Percentiles rank a stretch among this genome's conserved stretches.
phyloP scores from a whole-genome alignment of 2,888 invertebrate species.

The Tethea ocularis region DNA sequence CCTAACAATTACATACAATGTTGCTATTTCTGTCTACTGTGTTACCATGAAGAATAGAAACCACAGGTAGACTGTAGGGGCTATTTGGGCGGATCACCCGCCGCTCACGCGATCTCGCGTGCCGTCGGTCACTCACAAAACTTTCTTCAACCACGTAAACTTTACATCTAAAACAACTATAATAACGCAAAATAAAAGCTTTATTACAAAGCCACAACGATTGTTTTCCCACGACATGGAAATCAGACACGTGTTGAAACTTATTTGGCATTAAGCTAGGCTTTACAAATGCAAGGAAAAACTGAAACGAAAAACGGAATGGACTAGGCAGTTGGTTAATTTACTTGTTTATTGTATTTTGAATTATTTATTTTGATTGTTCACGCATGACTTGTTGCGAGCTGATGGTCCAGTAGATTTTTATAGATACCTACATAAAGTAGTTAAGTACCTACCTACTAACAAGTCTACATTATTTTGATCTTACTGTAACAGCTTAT shows the following conservation, averaged over 20 bases:
- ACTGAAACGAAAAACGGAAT: slow-evolving; percentile 45
- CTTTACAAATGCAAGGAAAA: slow-evolving; percentile 36
- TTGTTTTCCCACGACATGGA: slow-evolving; percentile 28
- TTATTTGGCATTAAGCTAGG: slow-evolving; percentile 25
- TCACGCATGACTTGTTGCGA: slow-evolving; percentile 38
- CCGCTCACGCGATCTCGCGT: slow-evolving; percentile 71
- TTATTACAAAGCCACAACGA: slow-evolving; percentile 33
- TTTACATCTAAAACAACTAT: slow-evolving; percentile 54
- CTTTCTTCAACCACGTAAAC: slow-evolving; percentile 55
- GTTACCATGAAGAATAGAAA: slow-evolving; percentile 41
- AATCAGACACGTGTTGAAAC: slow-evolving; percentile 23
- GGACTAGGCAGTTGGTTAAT: slow-evolving; percentile 49
- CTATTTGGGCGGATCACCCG: slow-evolving; percentile 48
- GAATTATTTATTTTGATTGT: slow-evolving; percentile 45
- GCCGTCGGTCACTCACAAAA: slow-evolving; percentile 64
- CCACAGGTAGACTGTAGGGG: slow-evolving; percentile 46
- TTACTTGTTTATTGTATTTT: slow-evolving; percentile 41
- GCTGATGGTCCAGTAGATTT: not conserved
- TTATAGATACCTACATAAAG: not conserved
- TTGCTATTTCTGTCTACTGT: slow-evolving; percentile 30
- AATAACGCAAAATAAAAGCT: slow-evolving; percentile 45
- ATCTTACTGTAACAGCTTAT: too few species aligned
- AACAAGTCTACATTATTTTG: too few species aligned
- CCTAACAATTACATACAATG: slow-evolving; percentile 32
- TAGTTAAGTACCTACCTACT: too few species aligned